These are phyloP conservation scores for Halotydeus destructor DNA, from an alignment of 1,140 invertebrate genomes.

Conservation along the genomic window DNA sequence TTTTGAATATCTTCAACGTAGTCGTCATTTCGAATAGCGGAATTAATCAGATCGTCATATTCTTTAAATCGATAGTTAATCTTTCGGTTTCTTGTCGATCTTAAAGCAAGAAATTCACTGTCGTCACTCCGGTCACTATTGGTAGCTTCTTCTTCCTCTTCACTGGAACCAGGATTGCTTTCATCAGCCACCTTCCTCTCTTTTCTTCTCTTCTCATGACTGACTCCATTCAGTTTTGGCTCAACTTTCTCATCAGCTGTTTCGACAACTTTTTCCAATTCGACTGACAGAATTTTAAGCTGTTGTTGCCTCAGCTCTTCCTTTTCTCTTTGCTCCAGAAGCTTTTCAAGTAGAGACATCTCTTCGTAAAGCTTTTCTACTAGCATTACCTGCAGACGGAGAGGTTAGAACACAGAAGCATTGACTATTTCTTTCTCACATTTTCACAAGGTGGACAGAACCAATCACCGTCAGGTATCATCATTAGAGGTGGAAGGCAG, in stretches of 20 bases:
- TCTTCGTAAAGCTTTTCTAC: constrained; percentile 42
- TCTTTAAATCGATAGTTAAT: constrained; percentile 69
- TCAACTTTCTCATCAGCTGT: constrained; percentile 16
- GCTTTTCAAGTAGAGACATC: constrained; percentile 28
- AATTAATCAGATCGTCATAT: constrained; percentile 80
- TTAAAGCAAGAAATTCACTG: constrained; percentile 15
- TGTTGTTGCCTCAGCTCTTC: constrained; percentile 43
- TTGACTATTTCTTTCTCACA: constrained; percentile 23
- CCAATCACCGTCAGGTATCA: constrained; percentile 92
- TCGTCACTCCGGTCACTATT: constrained; percentile 4
- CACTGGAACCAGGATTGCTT: constrained; percentile 4
- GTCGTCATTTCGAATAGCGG: constrained; percentile 48
- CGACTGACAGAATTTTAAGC: constrained; percentile 50
- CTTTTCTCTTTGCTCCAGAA: constrained; percentile 33
- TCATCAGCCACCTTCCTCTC: constrained; percentile 10
- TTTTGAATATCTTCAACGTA: constrained; percentile 15
- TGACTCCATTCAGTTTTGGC: constrained; percentile 19
- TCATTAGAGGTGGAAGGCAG: constrained; percentile 61
- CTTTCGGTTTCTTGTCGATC: constrained; percentile 22
- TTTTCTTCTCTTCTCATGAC: constrained; percentile 15
- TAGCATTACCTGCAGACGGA: constrained; percentile 36
- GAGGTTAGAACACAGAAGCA: not conserved
- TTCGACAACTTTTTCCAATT: constrained; percentile 44
- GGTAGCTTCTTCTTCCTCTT: constrained; percentile 1
- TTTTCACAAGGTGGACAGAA: constrained; percentile 89